Base-by-base conservation (phyloP, 2,888 invertebrate species). In the Celastrina argiolus region DNA sequence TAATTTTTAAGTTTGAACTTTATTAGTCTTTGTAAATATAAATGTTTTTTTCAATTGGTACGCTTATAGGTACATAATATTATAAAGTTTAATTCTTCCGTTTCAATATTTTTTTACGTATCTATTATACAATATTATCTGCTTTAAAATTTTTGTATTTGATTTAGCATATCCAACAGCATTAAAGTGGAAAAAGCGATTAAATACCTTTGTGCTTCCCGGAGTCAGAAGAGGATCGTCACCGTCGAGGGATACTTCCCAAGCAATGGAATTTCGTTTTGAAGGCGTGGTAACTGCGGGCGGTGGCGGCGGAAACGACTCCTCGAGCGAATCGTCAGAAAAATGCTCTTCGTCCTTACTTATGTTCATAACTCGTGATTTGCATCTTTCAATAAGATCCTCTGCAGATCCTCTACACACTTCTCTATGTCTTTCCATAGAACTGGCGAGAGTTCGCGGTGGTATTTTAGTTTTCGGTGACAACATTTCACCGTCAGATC, bases 261-360 rank as follows among this genome's bases (percentile, higher is more conserved):
- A 96, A 71, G 96, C 96, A 74, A 96, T 96, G 80, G 96, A 96
- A 80, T 95, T 94, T 76, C 96, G 93, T 88, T 96, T 96, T 79
- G 93, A 94, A 74, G 93, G 93, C 71, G 93, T 92, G 69, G 84
- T 83, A 73, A 82, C 85, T 67, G 89, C 85, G 42, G 93, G 92
- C 73, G 92, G 92, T 70, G 93, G 94, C 58, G 94, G 94, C 51
- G 94, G 95, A 73, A 95, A 91, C 76, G 94, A 92, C 79, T 95
- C 96, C 83, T 97, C 96, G 71, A 96, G 85, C 18, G 96, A 97
- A 84, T 97, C 96, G 82, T 97, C 96, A 28, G 96, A 96, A 83
- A 96, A 96, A 77, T 94, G 94, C 71, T 91, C 91, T 73, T 89
- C 91, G 76, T 90, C 91, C 77, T 86, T 83, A 74, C 81, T 82